A percentile compares a stretch with the other conserved stretches of the same genome.
Evolutionary conservation across 2,113 vertebrate genomes (phyloP).

Genomic region (Coreoperca whiteheadi): DNA sequence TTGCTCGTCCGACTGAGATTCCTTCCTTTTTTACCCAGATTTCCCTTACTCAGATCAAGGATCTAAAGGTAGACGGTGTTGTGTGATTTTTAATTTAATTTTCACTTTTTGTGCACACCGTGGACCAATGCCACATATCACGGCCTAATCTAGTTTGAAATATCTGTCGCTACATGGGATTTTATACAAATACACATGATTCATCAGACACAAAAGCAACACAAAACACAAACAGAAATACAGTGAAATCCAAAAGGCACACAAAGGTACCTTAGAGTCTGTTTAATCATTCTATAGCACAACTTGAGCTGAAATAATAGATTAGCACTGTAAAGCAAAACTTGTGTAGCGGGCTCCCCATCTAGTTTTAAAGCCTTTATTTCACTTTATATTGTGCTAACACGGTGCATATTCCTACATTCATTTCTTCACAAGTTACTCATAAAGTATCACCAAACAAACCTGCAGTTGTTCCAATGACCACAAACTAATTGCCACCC

Average conservation of each 20-base stretch:
- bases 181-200: not conserved
- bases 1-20: not conserved
- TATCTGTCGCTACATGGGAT: not conserved
- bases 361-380: not conserved
- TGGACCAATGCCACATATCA: not conserved
- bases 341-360: not conserved
- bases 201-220: not conserved
- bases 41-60: not conserved
- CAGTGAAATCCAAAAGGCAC: not conserved
- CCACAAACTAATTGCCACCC: not conserved
- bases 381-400: not conserved
- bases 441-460: no score
- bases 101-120: no score
- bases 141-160: not conserved
- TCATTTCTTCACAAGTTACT: not conserved
- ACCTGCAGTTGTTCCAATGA: no score
- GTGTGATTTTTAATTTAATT: not conserved
- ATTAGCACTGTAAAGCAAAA: no score
- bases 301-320: not conserved
- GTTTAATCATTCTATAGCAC: not conserved
- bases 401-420: not conserved
- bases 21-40: not conserved
- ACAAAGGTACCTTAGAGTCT: not conserved
- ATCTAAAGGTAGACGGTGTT: no score
- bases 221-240: no score